Conservation (phyloP, 2,113 vertebrate species). For the Nerophis ophidion region DNA sequence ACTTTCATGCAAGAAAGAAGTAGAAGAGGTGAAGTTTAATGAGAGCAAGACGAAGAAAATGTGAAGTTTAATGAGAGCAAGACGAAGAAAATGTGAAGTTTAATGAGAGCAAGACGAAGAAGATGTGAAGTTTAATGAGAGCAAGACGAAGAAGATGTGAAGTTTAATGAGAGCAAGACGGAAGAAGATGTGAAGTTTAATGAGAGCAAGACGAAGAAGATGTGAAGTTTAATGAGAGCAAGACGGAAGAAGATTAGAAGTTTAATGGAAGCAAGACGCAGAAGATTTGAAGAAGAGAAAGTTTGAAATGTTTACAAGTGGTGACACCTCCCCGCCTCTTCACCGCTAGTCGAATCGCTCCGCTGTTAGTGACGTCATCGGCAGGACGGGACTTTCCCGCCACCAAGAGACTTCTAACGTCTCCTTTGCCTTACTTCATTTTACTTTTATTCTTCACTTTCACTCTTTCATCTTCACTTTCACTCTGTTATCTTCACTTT, state of each 20-base stretch:
- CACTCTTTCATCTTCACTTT: too few species aligned
- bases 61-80: too few species aligned
- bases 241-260: slow-evolving; percentile 34
- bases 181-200: too few species aligned
- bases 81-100: too few species aligned
- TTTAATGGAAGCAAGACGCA: background rate
- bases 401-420: slow-evolving; percentile 8
- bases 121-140: too few species aligned
- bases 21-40: too few species aligned
- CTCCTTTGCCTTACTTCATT: background rate
- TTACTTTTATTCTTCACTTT: background rate
- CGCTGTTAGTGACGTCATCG: slow-evolving; percentile 64
- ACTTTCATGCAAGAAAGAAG: too few species aligned
- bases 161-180: too few species aligned
- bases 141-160: too few species aligned
- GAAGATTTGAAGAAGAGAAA: slow-evolving; percentile 58
- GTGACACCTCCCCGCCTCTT: slow-evolving; percentile 55
- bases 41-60: too few species aligned
- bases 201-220: slow-evolving; percentile 1
- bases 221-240: background rate
- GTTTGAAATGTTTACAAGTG: slow-evolving; percentile 68
- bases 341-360: slow-evolving; percentile 55
- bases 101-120: too few species aligned
- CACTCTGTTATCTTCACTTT: too few species aligned
- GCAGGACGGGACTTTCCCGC: slow-evolving; percentile 53